Base-by-base conservation (phyloP, 2,888 invertebrate species). In the Trilocha varians region DNA sequence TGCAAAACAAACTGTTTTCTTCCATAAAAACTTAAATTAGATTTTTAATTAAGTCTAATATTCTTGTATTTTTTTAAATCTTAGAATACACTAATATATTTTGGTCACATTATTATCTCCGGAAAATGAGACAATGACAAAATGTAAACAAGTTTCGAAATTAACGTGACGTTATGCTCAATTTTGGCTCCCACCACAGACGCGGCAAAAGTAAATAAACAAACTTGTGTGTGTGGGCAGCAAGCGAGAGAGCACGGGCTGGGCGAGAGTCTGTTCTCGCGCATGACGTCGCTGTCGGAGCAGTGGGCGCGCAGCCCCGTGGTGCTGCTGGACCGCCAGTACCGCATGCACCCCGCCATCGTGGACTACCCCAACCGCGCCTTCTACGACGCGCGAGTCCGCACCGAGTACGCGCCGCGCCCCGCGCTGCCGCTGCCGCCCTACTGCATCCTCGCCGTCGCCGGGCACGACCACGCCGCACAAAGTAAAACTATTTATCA, bases 321-420 rank as follows among this genome's bases (percentile, higher is more conserved):
- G 6, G 76, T 87, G 48, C 73, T 88, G 53, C 77, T 95, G 18
- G 80, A 87, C 49, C 85, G 77, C 2, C 97, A 97, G 70, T 96
- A 96, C 73, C 88, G 97, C 48, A 97, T 97, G 97, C 92, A 94
- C 53, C 87, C 88, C 1, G 91, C 91, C 41, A 96, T 97, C 52
- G 91, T 91, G 2, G 76, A 82, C 42, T 97, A 93, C 87, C 96
- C 97, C 1, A 95, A 93, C 71, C 71, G 83, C 32, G 88, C 87
- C 36, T 93, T 94, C 72, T 95, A 95, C 65, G 78, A 74, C 36
- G 87, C 87, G 5, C 72, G 65, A 47, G 72, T 94, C 38, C 58
- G 52, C 36, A 80, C 69, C 41, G 54, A 59, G n/a, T 55, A 65
- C 16, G 58, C 59, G 13, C 41, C 48, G 25, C 45, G 63, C 58